Evolutionary conservation across 2,797 vertebrate species (phyloP), one percentile per base, ranked within the genome.

Genomic region (Smutsia temminckii): DNA sequence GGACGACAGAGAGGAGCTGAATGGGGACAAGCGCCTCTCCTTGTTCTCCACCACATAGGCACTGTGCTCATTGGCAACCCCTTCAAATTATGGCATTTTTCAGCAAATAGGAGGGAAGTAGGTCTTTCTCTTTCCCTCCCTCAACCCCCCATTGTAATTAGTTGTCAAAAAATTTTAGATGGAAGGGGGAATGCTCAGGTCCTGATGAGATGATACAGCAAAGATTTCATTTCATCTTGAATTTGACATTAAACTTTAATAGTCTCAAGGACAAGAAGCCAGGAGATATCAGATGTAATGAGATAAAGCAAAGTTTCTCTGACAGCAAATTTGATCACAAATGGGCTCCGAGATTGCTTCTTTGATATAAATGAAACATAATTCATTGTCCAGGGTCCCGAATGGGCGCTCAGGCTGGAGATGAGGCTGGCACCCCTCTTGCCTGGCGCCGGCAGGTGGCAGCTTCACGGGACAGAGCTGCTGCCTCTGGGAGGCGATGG

Each of bases 271-370:
- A 98, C 98, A 98, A 98, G 98, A 98, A 98, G 98, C 98, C 98
- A 98, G 98, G 97, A 98, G 98, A 98, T 98, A 98, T 98, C 98
- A 98, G 98, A 98, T 98, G 98, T 98, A 98, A 98, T 98, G 98
- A 98, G 98, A 98, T 98, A 98, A 98, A 98, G 98, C 98, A 98
- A 98, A 98, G 98, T 98, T 98, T 98, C 98, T 98, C 97, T 98
- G 98, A 98, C 98, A 98, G 98, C 98, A 98, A 99, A 98, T 98
- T 98, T 98, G 98, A 98, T 98, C 98, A 98, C 98, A 98, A 98
- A 99, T 98, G 98, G 98, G 98, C 98, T 98, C 98, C 55, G 96
- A 98, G 98, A 98, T 99, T 98, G 98, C 98, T 98, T 98, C 98
- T 98, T 98, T 98, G 98, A 98, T 98, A 98, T 98, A 98, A 99